Conservation (phyloP, 2,113 vertebrate species). For the Monarcha castaneiventris region DNA sequence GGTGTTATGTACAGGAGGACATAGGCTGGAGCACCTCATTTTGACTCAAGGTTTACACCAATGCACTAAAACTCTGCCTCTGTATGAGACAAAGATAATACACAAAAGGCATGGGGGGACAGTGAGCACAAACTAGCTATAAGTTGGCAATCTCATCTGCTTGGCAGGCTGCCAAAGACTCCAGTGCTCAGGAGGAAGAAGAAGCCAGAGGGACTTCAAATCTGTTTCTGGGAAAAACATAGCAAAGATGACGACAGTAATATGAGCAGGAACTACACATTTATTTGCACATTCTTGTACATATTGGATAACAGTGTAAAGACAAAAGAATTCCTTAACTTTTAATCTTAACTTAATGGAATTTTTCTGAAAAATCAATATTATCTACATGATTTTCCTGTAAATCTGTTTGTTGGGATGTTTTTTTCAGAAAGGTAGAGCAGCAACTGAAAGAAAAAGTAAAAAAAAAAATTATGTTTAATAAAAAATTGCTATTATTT, state of each 20-base stretch:
- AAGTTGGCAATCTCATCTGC: background rate
- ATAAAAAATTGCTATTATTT: background rate
- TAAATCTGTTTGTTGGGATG: background rate
- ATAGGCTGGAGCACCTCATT: background rate
- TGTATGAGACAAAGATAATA: background rate
- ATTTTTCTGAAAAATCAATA: background rate
- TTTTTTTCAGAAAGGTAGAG: background rate
- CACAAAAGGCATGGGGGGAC: background rate
- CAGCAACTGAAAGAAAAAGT: background rate
- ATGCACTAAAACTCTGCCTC: background rate
- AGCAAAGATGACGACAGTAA: background rate
- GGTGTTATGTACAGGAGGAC: background rate
- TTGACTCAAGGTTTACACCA: background rate
- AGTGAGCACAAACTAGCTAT: background rate
- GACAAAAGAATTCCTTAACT: background rate
- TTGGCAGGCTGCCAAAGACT: background rate
- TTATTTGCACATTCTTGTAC: background rate
- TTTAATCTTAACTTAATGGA: background rate
- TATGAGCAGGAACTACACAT: background rate
- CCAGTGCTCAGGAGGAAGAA: background rate
- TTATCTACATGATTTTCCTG: background rate
- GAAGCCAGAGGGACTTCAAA: background rate
- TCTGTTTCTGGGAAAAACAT: background rate
- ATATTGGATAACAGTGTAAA: background rate
- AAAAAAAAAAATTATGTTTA: background rate